phyloP scores from a whole-genome alignment of 1,140 invertebrate genomes.

The Choristoneura fumiferana region DNA sequence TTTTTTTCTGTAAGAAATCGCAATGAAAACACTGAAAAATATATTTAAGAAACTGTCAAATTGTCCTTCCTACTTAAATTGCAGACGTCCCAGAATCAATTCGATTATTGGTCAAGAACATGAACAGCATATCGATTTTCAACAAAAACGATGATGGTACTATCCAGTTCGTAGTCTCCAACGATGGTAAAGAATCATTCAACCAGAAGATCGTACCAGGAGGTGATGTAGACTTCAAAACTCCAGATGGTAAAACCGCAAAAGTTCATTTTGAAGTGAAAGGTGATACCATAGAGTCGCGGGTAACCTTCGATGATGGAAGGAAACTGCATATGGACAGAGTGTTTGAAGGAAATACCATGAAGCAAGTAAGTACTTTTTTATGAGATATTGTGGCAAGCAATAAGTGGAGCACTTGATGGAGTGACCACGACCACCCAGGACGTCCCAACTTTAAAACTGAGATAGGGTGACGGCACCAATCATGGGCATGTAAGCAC shows the following conservation, averaged over 20 bases:
- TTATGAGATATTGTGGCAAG: too few relatives aligned
- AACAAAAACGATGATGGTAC: constrained; percentile 12
- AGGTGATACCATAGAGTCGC: background rate
- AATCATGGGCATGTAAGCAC: too few relatives aligned
- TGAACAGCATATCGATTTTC: background rate
- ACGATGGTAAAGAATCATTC: background rate
- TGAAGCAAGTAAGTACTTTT: constrained; percentile 7
- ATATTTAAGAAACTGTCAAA: too few relatives aligned
- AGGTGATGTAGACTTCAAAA: background rate
- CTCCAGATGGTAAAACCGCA: background rate
- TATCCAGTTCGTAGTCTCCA: background rate
- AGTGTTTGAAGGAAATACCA: background rate
- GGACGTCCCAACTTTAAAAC: too few relatives aligned
- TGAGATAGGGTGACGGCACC: too few relatives aligned
- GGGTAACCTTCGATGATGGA: constrained; percentile 1
- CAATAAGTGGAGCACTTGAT: too few relatives aligned
- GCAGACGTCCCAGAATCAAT: background rate
- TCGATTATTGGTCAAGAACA: background rate
- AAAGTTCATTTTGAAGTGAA: background rate
- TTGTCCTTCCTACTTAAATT: too few relatives aligned
- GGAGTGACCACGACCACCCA: too few relatives aligned
- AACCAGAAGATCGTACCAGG: constrained; percentile 1
- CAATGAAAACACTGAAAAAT: too few relatives aligned
- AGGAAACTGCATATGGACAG: background rate
- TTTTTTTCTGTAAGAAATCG: too few relatives aligned